These are phyloP conservation scores for Pentalonia nigronervosa DNA, from an alignment of 1,140 invertebrate species.

Conservation along the genomic window DNA sequence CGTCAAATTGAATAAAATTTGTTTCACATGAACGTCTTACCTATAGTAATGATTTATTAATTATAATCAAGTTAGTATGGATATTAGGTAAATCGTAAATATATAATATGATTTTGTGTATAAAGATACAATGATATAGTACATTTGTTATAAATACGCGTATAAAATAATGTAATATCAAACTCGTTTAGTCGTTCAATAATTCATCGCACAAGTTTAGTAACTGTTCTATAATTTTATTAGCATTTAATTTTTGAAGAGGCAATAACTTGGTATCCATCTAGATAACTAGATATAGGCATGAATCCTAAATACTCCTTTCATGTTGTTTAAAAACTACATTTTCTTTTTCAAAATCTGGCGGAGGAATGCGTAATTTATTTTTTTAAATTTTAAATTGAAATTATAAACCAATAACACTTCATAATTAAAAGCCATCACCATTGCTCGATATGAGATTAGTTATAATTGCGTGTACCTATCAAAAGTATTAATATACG, in stretches of 20 bases:
- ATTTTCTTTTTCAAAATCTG: neutral
- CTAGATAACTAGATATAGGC: neutral
- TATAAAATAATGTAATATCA: neutral
- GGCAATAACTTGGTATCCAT: neutral
- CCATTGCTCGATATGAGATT: neutral
- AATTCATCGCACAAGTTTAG: neutral
- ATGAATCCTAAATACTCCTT: neutral
- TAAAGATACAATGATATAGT: neutral
- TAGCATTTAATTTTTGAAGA: neutral
- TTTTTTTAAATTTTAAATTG: neutral
- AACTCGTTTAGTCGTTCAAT: neutral
- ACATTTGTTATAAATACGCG: neutral
- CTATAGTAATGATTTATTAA: too few species aligned
- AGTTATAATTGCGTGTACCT: neutral
- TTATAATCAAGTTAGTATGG: neutral
- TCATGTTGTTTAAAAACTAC: neutral
- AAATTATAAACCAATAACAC: neutral
- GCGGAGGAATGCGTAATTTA: neutral
- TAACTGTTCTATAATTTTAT: neutral
- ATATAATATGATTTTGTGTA: neutral
- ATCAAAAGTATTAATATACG: neutral
- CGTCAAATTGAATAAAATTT: too few species aligned
- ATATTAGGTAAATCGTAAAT: neutral
- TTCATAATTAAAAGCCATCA: neutral
- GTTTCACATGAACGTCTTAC: too few species aligned